Percentiles rank a stretch among this genome's conserved stretches.
phyloP scores from a whole-genome alignment of 2,113 vertebrate genomes.

The Esox niger region DNA sequence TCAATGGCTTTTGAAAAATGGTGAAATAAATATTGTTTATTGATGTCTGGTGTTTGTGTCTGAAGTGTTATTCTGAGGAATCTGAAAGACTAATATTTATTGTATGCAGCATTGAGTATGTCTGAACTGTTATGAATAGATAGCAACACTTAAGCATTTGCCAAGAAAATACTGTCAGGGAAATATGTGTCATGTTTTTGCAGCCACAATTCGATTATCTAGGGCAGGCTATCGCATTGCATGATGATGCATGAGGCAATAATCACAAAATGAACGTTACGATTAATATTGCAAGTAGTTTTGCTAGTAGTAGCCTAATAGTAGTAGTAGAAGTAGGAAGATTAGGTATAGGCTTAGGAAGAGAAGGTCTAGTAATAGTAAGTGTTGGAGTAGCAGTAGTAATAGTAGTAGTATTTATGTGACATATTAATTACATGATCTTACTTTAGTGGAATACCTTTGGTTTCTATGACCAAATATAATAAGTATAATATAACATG shows the following conservation, averaged over 20 bases:
- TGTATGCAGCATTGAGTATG: slow-evolving; percentile 66
- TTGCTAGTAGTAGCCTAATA: no score
- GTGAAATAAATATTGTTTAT: neutral
- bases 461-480: neutral
- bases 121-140: slow-evolving; percentile 69
- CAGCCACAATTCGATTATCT: slow-evolving; percentile 4
- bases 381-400: no score
- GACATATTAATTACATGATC: no score
- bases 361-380: no score
- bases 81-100: slow-evolving; percentile 74
- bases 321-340: no score
- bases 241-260: neutral
- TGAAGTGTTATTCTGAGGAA: slow-evolving; percentile 72
- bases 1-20: slow-evolving; percentile 11
- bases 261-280: neutral
- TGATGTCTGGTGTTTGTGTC: slow-evolving; percentile 19
- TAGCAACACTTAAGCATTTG: slow-evolving; percentile 73
- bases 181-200: slow-evolving; percentile 36
- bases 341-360: no score
- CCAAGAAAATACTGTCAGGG: slow-evolving; percentile 64
- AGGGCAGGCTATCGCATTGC: neutral
- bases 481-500: no score
- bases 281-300: no score
- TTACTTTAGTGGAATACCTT: neutral
- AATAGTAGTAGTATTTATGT: no score